A percentile compares a stretch with the other conserved stretches of the same genome.
phyloP scores from a whole-genome alignment of 1,140 invertebrate genomes.

The Telenomus remus region DNA sequence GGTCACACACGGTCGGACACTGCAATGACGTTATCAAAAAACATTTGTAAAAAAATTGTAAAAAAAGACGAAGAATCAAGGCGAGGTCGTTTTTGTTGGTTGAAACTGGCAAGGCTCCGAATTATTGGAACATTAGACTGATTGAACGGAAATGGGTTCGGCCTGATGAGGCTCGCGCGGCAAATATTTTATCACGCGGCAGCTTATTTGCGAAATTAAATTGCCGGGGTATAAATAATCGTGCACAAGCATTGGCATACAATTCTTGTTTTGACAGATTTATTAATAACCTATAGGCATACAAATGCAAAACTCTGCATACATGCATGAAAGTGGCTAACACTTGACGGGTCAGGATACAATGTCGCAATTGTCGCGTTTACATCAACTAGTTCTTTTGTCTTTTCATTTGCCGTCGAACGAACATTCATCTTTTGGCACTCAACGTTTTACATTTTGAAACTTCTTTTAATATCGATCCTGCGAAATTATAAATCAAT shows the following conservation, averaged over 20 bases:
- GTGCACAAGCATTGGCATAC: not conserved
- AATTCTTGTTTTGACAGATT: conserved; percentile 38
- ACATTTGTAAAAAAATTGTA: no score
- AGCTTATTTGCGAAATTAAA: conserved; percentile 11
- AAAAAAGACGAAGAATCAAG: conserved; percentile 2
- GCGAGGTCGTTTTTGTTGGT: conserved; percentile 64
- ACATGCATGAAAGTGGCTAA: conserved; percentile 41
- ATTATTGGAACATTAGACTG: conserved; percentile 75
- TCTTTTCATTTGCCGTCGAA: no score
- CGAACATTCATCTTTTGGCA: no score
- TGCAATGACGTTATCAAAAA: no score
- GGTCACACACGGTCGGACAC: no score
- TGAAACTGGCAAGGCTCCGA: conserved; percentile 62
- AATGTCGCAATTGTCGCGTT: conserved; percentile 17
- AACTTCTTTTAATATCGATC: no score
- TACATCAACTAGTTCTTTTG: no score
- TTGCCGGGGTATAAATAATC: conserved; percentile 9
- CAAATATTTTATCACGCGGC: conserved; percentile 16
- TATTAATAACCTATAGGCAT: conserved; percentile 49
- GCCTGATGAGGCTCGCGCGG: conserved; percentile 51
- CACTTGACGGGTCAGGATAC: conserved; percentile 38
- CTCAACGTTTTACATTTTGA: no score
- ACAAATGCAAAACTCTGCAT: conserved; percentile 44
- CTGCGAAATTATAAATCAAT: no score
- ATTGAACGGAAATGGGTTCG: conserved; percentile 71